Evolutionary conservation across 1,140 invertebrate species (phyloP), one percentile per base, ranked within the genome.

Genomic region (Drosophila nasuta): DNA sequence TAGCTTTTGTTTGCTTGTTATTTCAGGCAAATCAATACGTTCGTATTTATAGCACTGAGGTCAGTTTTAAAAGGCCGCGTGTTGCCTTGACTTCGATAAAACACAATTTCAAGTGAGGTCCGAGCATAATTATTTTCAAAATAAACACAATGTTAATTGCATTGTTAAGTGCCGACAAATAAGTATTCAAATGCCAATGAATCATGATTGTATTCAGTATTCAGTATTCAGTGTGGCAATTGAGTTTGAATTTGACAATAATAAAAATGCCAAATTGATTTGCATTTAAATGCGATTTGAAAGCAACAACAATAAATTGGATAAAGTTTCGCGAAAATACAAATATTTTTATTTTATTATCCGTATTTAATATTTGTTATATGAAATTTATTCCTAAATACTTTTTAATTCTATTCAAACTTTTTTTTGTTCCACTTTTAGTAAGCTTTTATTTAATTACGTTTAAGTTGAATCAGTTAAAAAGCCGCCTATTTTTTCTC

Each of bases 91-190:
- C 41, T 43, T 43, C n/a, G 7, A 10, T 41, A n/a, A 41, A 41
- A 10, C 10, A 11, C 38, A 11, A 10, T 41, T 41, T 43, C n/a
- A 43, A 43, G 41, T 43, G 41, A 6, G 41, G 41, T 13, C 41
- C 41, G 41, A 43, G 11, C 11, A 43, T 13, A 43, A 43, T 13
- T 43, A 13, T 4, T n/a, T 13, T 43, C 41, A 43, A 13, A 43
- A 43, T 43, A 43, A 43, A 13, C n/a, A 43, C 41, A 43, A 43
- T 43, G 41, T 43, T 43, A 43, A 43, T 43, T 43, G 41, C 41
- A 5, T 43, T 43, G 41, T 43, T 13, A 43, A 43, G 41, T 13
- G 41, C n/a, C 5, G 41, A n/a, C 41, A 43, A 43, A 43, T n/a
- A 13, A 4, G 41, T 4, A 13, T 13, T 43, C 41, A 13, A 43